Percentiles rank a stretch among this genome's conserved stretches.
Evolutionary conservation across 2,888 invertebrate genomes (phyloP).

Genomic region (Sarcophaga carnaria): DNA sequence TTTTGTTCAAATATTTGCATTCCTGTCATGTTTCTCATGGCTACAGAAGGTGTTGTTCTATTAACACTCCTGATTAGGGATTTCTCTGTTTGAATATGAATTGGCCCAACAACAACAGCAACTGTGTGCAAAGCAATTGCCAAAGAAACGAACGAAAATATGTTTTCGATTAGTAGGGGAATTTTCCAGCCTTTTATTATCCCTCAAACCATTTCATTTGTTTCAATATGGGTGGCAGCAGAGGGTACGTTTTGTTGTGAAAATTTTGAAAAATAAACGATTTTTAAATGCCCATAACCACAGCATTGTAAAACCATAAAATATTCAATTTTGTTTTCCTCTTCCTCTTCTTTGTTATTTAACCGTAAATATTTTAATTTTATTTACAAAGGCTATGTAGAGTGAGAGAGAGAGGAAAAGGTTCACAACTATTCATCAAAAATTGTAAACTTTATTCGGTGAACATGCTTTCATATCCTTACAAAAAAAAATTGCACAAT

Average conservation of each 20-base stretch:
- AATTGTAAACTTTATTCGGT: too few species aligned
- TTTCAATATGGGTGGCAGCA: conserved; percentile 53
- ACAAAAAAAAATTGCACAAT: too few species aligned
- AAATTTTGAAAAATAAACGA: conserved; percentile 31
- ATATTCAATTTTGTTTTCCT: neutral
- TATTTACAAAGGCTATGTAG: neutral
- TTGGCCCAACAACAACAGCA: conserved; percentile 46
- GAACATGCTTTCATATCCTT: too few species aligned
- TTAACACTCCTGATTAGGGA: conserved; percentile 65
- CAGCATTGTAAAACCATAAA: neutral
- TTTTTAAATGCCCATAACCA: conserved; percentile 5
- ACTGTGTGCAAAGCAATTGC: neutral
- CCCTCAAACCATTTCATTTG: neutral
- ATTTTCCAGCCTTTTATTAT: conserved; percentile 59
- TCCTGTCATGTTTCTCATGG: conserved; percentile 55
- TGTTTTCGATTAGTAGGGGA: conserved; percentile 64
- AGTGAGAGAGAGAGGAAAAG: neutral
- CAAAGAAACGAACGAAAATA: conserved; percentile 33
- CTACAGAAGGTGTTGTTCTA: conserved; percentile 62
- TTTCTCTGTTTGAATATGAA: conserved; percentile 58
- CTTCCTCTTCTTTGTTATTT: neutral
- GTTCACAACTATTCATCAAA: neutral
- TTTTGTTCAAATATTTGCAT: conserved; percentile 51
- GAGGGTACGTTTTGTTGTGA: conserved; percentile 50
- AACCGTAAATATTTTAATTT: conserved; percentile 7